Percentiles rank a stretch among this genome's conserved stretches.
phyloP scores from a whole-genome alignment of 2,888 invertebrate genomes.

The Cosmia trapezina region DNA sequence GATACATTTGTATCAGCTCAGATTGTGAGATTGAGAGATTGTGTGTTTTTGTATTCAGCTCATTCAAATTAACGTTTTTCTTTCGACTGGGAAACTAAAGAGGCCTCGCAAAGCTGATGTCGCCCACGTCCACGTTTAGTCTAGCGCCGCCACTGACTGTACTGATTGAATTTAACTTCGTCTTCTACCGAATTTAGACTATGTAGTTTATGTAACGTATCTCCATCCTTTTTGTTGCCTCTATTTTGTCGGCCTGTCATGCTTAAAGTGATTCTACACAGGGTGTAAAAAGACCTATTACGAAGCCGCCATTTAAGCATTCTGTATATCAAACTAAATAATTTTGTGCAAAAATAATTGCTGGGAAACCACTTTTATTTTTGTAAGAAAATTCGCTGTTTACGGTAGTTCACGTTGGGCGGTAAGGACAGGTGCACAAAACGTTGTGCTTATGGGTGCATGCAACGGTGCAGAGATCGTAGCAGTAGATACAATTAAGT shows the following conservation, averaged over 20 bases:
- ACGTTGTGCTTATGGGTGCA: not conserved
- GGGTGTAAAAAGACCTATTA: conserved; percentile 1
- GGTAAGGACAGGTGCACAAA: too few relatives aligned
- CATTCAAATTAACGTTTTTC: too few relatives aligned
- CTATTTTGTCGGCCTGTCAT: not conserved
- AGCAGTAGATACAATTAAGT: not conserved
- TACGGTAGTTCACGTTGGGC: not conserved
- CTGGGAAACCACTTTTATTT: conserved; percentile 3
- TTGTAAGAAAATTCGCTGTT: not conserved
- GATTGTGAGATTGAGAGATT: too few relatives aligned
- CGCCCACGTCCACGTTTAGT: too few relatives aligned
- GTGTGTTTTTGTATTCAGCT: too few relatives aligned
- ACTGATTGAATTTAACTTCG: conserved; percentile 24
- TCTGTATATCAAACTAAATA: not conserved
- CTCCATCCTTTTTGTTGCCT: conserved; percentile 2
- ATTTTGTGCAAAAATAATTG: not conserved
- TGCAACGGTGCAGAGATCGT: not conserved
- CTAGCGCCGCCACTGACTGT: too few relatives aligned
- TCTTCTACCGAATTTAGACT: conserved; percentile 21
- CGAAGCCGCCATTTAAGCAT: not conserved
- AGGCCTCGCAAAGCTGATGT: too few relatives aligned
- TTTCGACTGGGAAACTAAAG: too few relatives aligned
- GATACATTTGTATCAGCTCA: too few relatives aligned
- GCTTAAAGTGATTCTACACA: conserved; percentile 12
- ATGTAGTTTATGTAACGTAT: too few relatives aligned